phyloP scores from a whole-genome alignment of 2,888 invertebrate genomes.

The Melanostoma mellinum region DNA sequence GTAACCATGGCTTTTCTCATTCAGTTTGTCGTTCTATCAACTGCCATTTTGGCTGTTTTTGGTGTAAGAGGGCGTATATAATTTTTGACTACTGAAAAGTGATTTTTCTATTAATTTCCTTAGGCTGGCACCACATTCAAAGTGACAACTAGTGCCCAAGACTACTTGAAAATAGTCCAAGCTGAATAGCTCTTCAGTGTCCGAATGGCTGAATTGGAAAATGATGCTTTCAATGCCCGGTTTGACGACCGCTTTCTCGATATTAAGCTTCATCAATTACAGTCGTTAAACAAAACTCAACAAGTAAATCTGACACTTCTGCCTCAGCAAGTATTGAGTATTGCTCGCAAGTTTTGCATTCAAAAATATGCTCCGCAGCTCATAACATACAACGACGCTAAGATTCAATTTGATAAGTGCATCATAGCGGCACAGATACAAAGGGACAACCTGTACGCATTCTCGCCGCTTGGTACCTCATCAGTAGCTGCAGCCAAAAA shows the following conservation, averaged over 20 bases:
- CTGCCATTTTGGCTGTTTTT: no score
- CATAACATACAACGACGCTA: not conserved
- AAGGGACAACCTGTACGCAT: no score
- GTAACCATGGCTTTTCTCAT: no score
- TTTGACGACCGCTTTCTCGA: conserved; percentile 29
- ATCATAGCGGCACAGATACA: not conserved
- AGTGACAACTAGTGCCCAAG: conserved; percentile 12
- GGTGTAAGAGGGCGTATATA: no score
- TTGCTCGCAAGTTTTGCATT: conserved; percentile 40
- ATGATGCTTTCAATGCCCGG: conserved; percentile 26
- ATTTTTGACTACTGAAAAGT: no score
- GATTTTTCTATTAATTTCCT: no score
- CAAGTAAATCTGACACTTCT: conserved; percentile 36
- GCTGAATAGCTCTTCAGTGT: conserved; percentile 25
- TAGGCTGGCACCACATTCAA: not conserved
- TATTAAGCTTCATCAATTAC: conserved; percentile 29
- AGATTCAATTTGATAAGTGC: not conserved
- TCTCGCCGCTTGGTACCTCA: conserved; percentile 8
- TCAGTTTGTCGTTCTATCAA: no score
- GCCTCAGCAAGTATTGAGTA: conserved; percentile 32
- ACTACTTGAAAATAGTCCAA: conserved; percentile 27
- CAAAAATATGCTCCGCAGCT: conserved; percentile 40
- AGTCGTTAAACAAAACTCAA: conserved; percentile 21
- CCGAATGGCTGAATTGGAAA: conserved; percentile 18
- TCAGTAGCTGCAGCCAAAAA: not conserved